Evolutionary conservation across 1,140 invertebrate genomes (phyloP).

Genomic region (Drosophila insularis): DNA sequence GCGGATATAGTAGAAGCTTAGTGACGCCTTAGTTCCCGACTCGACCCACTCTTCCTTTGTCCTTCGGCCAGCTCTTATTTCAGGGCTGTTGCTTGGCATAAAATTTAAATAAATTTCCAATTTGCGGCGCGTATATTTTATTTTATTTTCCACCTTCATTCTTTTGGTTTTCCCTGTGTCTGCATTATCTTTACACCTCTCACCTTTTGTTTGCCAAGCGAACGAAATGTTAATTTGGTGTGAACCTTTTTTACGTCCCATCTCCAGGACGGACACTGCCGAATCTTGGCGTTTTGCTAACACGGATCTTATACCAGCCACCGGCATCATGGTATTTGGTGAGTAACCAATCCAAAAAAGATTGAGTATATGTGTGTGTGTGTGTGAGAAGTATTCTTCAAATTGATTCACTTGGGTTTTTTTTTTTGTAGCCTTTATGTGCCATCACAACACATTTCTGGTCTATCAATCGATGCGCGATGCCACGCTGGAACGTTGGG

Average conservation of each 20-base stretch:
- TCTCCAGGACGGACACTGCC: slow-evolving; percentile 85
- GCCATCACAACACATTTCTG: slow-evolving; percentile 95
- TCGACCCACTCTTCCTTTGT: neutral
- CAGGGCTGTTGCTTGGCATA: slow-evolving; percentile 40
- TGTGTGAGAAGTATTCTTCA: neutral
- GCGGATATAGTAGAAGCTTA: slow-evolving; percentile 4
- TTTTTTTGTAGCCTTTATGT: slow-evolving; percentile 90
- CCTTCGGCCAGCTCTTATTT: slow-evolving; percentile 5
- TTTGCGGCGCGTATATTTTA: slow-evolving; percentile 44
- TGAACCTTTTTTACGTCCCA: slow-evolving; percentile 59
- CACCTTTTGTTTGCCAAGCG: slow-evolving; percentile 46
- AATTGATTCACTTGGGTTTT: slow-evolving; percentile 19
- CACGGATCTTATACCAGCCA: slow-evolving; percentile 89
- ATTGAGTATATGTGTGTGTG: neutral
- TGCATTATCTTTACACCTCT: slow-evolving; percentile 22
- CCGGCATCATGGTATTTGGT: slow-evolving; percentile 94
- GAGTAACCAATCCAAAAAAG: slow-evolving; percentile 59
- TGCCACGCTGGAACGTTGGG: slow-evolving; percentile 90
- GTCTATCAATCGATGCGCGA: slow-evolving; percentile 92
- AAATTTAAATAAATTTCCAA: slow-evolving; percentile 80
- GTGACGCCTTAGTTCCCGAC: neutral
- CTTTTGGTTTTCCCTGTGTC: slow-evolving; percentile 25
- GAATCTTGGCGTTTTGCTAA: slow-evolving; percentile 91
- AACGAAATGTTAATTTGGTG: slow-evolving; percentile 75
- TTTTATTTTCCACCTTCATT: neutral